phyloP scores from a whole-genome alignment of 35 echinoderm and acorn worm genomes.

The Lytechinus variegatus region DNA sequence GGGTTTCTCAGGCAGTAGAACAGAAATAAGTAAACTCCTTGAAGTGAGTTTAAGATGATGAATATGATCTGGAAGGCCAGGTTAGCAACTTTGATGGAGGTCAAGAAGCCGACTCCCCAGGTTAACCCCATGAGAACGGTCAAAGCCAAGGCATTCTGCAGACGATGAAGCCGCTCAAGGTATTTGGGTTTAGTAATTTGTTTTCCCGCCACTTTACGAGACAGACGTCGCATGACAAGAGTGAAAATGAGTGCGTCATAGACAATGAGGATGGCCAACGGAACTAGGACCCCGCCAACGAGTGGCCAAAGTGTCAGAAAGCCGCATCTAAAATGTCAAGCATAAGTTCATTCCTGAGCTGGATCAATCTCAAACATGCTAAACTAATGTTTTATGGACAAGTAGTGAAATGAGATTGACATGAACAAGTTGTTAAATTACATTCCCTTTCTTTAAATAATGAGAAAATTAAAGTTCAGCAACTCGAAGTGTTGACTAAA shows the following conservation, averaged over 20 bases:
- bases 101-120: slow-evolving; percentile 62
- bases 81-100: slow-evolving; percentile 45
- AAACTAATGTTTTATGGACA: background rate
- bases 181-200: slow-evolving; percentile 40
- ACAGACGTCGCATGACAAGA: slow-evolving; percentile 26
- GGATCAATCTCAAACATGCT: background rate
- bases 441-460: too few relatives aligned
- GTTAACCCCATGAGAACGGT: slow-evolving; percentile 66
- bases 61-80: slow-evolving; percentile 69
- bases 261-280: slow-evolving; percentile 13
- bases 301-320: slow-evolving; percentile 41
- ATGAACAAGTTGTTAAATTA: too few relatives aligned
- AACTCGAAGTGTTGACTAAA: too few relatives aligned
- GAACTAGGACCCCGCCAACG: slow-evolving; percentile 29
- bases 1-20: slow-evolving; percentile 64
- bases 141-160: slow-evolving; percentile 52
- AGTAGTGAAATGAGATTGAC: too few relatives aligned
- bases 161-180: background rate
- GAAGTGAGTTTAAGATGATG: slow-evolving; percentile 77
- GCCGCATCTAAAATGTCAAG: background rate
- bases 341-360: background rate
- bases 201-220: slow-evolving; percentile 22
- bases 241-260: slow-evolving; percentile 20
- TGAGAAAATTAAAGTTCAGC: too few relatives aligned
- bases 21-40: slow-evolving; percentile 76